phyloP scores from a whole-genome alignment of 2,113 vertebrate genomes.

The Dicentrarchus labrax region DNA sequence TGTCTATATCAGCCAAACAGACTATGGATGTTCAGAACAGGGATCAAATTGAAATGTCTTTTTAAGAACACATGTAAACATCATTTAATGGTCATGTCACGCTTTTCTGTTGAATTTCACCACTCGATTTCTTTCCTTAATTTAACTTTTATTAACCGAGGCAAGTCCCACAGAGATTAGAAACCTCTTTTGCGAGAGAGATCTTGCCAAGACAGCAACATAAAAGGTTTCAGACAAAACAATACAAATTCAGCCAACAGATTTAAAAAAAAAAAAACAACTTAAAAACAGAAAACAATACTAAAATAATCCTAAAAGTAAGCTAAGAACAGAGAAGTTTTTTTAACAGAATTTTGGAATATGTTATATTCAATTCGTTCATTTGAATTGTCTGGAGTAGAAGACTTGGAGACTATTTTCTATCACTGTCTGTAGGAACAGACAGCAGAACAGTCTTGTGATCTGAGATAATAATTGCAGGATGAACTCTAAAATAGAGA shows the following conservation, averaged over 20 bases:
- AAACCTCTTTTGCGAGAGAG: background rate
- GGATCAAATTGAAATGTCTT: background rate
- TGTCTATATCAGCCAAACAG: background rate
- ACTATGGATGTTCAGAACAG: background rate
- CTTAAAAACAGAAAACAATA: background rate
- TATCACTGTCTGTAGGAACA: background rate
- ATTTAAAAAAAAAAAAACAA: background rate
- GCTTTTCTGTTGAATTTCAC: background rate
- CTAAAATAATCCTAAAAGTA: background rate
- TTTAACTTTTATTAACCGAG: background rate
- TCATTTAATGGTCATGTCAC: background rate
- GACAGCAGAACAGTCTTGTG: background rate
- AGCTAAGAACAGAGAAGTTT: background rate
- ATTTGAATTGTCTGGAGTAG: background rate
- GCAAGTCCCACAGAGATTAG: background rate
- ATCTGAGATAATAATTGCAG: background rate
- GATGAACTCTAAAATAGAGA: background rate
- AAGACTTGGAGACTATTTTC: background rate
- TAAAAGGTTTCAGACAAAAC: background rate
- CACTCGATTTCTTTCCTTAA: background rate
- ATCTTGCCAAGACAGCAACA: background rate
- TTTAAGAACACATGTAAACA: background rate
- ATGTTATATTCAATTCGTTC: background rate
- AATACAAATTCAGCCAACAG: background rate
- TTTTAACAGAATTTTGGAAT: no score